These are phyloP conservation scores for Drosophila cognata DNA, from an alignment of 2,888 invertebrate species.

Conservation along the genomic window DNA sequence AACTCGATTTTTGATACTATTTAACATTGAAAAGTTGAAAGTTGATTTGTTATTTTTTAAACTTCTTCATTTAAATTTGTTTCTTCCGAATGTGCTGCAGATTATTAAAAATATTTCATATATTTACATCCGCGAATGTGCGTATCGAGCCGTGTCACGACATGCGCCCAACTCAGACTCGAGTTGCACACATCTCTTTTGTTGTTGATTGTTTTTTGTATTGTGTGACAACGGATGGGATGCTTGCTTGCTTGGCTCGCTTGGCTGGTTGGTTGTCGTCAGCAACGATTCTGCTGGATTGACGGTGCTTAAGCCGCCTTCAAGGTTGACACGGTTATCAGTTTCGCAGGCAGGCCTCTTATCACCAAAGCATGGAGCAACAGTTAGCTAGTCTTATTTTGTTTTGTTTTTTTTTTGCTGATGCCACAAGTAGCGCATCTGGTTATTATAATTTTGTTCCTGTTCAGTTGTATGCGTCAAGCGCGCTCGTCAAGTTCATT, in stretches of 20 bases:
- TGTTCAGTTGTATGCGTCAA: slow-evolving; percentile 43
- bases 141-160: background rate
- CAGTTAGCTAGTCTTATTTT: slow-evolving; percentile 22
- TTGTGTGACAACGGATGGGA: slow-evolving; percentile 7
- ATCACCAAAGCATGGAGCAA: slow-evolving; percentile 35
- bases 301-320: slow-evolving; percentile 38
- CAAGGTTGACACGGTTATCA: slow-evolving; percentile 76
- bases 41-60: background rate
- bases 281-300: slow-evolving; percentile 43
- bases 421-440: slow-evolving; percentile 23
- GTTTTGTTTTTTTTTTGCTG: background rate
- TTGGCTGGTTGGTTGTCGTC: slow-evolving; percentile 44
- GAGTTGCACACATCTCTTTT: slow-evolving; percentile 21
- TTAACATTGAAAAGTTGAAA: background rate
- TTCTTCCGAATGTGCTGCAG: background rate
- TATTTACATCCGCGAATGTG: background rate
- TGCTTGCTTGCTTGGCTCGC: background rate
- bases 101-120: background rate
- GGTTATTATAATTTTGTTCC: slow-evolving; percentile 21
- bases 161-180: background rate
- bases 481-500: slow-evolving; percentile 34
- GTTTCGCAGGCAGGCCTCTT: slow-evolving; percentile 22
- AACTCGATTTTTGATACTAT: background rate
- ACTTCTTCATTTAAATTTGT: background rate
- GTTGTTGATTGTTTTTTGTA: slow-evolving; percentile 12